A percentile compares a stretch with the other conserved stretches of the same genome.
Conservation (phyloP, 1,140 invertebrate species). For the Ooceraea biroi region DNA sequence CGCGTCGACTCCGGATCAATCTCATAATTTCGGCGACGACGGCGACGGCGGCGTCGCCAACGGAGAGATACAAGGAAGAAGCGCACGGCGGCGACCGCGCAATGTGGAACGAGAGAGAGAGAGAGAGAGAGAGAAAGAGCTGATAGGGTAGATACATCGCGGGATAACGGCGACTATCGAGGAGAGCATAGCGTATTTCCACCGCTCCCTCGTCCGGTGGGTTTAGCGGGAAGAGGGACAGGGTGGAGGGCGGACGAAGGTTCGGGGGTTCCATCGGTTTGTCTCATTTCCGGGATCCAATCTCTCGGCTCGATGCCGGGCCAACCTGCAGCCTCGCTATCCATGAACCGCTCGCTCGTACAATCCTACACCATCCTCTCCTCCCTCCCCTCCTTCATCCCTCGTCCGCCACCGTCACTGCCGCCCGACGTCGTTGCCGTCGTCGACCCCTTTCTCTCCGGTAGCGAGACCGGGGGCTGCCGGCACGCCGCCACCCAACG, state of each 20-base stretch:
- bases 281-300: slow-evolving; percentile 85
- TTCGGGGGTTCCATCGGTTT: slow-evolving; percentile 81
- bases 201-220: slow-evolving; percentile 57
- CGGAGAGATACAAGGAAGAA: slow-evolving; percentile 66
- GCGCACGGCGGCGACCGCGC: slow-evolving; percentile 17
- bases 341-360: slow-evolving; percentile 67
- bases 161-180: slow-evolving; percentile 82
- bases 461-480: slow-evolving; percentile 51
- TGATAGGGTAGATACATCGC: slow-evolving; percentile 79
- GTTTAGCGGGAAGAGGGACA: slow-evolving; percentile 5
- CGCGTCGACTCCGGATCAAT: slow-evolving; percentile 76
- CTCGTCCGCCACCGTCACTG: slow-evolving; percentile 5
- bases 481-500: slow-evolving; percentile 72
- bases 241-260: slow-evolving; percentile 16
- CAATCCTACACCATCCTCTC: slow-evolving; percentile 38
- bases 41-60: slow-evolving; percentile 63
- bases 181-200: slow-evolving; percentile 77
- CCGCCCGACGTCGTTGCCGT: not conserved
- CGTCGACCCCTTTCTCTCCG: slow-evolving; percentile 33
- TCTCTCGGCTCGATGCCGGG: slow-evolving; percentile 79
- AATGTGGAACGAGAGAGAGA: slow-evolving; percentile 14
- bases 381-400: no score
- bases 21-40: slow-evolving; percentile 81
- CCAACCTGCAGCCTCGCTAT: slow-evolving; percentile 72
- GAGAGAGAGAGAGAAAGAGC: slow-evolving; percentile 44